Conservation (phyloP, 2,797 vertebrate genomes). For the Malacoraja senta region DNA sequence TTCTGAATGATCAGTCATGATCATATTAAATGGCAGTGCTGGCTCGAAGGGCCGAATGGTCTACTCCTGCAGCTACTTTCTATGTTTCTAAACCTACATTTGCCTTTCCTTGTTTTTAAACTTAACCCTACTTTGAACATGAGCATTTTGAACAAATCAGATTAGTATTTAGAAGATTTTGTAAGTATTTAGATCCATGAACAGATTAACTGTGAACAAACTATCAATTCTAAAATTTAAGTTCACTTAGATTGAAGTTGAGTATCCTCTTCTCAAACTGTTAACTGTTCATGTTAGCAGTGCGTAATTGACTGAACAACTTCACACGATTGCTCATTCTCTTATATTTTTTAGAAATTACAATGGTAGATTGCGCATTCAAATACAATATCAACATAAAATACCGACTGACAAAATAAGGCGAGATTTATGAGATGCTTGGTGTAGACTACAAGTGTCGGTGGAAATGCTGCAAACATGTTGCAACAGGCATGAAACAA, state of each 20-base stretch:
- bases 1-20: no score
- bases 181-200: not conserved
- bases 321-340: no score
- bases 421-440: not conserved
- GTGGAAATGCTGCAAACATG: not conserved
- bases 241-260: not conserved
- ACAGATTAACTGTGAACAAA: not conserved
- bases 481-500: not conserved
- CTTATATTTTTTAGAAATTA: no score
- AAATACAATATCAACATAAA: not conserved
- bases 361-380: not conserved
- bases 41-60: no score
- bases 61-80: no score
- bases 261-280: not conserved
- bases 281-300: no score
- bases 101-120: no score
- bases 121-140: no score
- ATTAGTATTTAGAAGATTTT: not conserved
- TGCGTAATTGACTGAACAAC: no score
- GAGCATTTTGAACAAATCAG: not conserved
- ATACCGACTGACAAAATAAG: not conserved
- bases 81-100: no score
- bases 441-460: not conserved
- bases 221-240: not conserved
- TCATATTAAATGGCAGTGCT: no score